Base-by-base conservation (phyloP, 2,113 vertebrate genomes). In the Lagenorhynchus albirostris region DNA sequence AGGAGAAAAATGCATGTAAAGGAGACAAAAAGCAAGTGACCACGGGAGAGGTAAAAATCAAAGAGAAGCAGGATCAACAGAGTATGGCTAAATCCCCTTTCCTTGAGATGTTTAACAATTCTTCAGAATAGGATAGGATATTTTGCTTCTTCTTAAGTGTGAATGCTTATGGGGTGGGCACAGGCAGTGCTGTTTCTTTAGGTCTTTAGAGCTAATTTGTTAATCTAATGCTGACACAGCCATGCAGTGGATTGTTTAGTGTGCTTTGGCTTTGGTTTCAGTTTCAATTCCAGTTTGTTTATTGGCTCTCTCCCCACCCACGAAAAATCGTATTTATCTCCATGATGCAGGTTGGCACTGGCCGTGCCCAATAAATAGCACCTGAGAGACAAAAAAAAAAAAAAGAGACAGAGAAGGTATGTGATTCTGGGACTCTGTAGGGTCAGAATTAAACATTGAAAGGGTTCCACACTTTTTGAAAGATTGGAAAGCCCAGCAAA, bases 371-470 rank as follows among this genome's bases (percentile, higher is more conserved):
- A 62, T 36, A 33, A 95, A 65, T 70, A 53, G 12, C 25, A 87
- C 36, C 25, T 8, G 15, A 62, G 18, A 58, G 58, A 70, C 23
- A 53, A 88, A 55, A 68, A 29, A 26, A 74, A 38, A 44, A 15
- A 80, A 81, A 47, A 82, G 25, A 86, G 18, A 86, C 3, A 74
- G 50, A 83, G 83, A 91, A 93, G 5, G 53, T n/a, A 47, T 8
- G 58, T 90, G 65, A 23, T 41, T 70, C n/a, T 63, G n/a, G 38
- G 31, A n/a, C 47, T 96, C 62, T 62, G 29, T 12, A 58, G 29
- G 9, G 26, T 63, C 60, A 84, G 70, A 97, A 68, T 91, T 89
- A 95, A 93, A 67, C 31, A 76, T 55, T 81, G 58, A 92, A 65
- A 95, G 71, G 4, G 4, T 62, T 91, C 17, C 23, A 55, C 53